A percentile compares a stretch with the other conserved stretches of the same genome.
phyloP scores from a whole-genome alignment of 2,113 vertebrate species.

The Hucho hucho region DNA sequence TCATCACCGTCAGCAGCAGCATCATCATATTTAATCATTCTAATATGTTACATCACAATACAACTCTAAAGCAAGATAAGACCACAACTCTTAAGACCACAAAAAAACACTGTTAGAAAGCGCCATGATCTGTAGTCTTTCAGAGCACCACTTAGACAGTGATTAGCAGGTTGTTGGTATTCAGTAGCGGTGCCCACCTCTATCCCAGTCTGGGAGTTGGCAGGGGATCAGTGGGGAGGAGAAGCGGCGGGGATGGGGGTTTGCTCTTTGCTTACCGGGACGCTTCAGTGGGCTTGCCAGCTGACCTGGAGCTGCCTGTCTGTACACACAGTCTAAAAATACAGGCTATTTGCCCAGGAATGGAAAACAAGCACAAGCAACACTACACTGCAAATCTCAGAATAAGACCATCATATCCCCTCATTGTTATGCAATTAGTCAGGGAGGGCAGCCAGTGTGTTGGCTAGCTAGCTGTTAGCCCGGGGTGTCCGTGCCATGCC shows the following conservation, averaged over 20 bases:
- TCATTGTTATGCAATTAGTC: background rate
- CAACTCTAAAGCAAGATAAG: no score
- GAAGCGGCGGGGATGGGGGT: background rate
- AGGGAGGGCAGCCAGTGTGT: background rate
- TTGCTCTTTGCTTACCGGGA: conserved; percentile 24
- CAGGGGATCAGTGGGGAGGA: background rate
- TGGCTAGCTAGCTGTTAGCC: background rate
- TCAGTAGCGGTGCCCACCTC: background rate
- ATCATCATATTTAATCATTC: no score
- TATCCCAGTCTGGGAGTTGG: background rate
- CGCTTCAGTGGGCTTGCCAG: conserved; percentile 19
- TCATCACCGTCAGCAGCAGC: no score
- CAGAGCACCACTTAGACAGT: no score
- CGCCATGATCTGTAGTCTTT: no score
- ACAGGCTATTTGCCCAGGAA: conserved; percentile 18
- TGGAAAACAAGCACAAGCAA: conserved; percentile 26
- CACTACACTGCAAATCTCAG: background rate
- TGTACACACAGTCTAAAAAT: conserved; percentile 42
- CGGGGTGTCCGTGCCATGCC: background rate
- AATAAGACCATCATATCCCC: background rate
- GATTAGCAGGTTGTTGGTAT: background rate
- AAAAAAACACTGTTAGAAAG: no score
- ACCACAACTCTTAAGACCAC: no score
- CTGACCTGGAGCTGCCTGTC: conserved; percentile 41
- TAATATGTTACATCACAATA: no score